Evolutionary conservation across 2,888 invertebrate genomes (phyloP).

Genomic region (Cerastis rubricosa): DNA sequence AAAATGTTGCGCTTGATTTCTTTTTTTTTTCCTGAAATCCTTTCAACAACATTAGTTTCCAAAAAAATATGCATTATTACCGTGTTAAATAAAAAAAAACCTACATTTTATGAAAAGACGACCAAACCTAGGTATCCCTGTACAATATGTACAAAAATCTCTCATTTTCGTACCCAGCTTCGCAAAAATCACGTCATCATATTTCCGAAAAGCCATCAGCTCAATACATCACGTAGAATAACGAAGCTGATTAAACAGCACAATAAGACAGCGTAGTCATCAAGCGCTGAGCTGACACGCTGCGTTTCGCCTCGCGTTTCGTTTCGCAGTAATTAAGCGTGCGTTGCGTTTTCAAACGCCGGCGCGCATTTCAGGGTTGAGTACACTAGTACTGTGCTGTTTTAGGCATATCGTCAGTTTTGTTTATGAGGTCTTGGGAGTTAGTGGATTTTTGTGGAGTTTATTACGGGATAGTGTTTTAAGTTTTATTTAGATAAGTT

Average conservation of each 20-base stretch:
- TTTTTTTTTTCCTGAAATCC: constrained; percentile 9
- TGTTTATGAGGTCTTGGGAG: background rate
- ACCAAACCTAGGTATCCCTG: background rate
- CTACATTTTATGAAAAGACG: background rate
- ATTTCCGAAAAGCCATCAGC: constrained; percentile 29
- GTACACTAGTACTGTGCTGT: constrained; percentile 4
- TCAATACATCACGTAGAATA: constrained; percentile 39
- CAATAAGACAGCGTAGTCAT: constrained; percentile 69
- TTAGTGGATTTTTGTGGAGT: constrained; percentile 3
- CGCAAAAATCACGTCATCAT: constrained; percentile 25
- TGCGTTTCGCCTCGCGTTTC: constrained; percentile 56
- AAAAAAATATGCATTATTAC: background rate
- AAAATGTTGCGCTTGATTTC: constrained; percentile 42
- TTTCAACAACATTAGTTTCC: background rate
- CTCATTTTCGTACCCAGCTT: background rate
- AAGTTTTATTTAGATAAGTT: background rate
- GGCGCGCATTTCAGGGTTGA: constrained; percentile 55
- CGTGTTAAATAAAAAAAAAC: accelerated
- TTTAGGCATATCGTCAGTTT: constrained; percentile 41
- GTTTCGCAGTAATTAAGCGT: constrained; percentile 78
- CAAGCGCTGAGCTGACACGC: constrained; percentile 55
- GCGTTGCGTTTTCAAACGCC: constrained; percentile 74
- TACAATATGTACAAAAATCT: background rate
- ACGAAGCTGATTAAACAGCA: constrained; percentile 65
- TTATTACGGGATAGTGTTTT: background rate